phyloP scores from a whole-genome alignment of 2,113 vertebrate species.

The Manacus vitellinus region DNA sequence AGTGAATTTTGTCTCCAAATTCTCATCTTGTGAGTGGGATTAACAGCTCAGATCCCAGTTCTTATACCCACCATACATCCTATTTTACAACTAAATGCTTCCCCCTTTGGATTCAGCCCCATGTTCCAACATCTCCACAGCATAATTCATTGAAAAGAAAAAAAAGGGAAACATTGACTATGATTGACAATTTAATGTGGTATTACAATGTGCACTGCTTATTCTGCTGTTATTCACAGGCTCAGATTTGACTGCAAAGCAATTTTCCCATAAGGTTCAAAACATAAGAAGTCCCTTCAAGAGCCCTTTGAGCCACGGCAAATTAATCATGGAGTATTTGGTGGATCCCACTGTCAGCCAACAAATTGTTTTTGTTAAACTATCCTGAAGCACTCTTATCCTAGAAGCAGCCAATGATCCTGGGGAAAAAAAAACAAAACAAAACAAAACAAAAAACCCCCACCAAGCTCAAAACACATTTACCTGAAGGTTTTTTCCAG shows the following conservation, averaged over 20 bases:
- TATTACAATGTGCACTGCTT: background rate
- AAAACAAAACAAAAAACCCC: too few relatives aligned
- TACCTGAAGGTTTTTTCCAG: background rate
- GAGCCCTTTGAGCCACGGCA: background rate
- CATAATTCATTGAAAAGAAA: background rate
- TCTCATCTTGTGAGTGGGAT: background rate
- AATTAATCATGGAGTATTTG: background rate
- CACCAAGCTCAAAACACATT: background rate
- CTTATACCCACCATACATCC: background rate
- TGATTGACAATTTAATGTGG: conserved; percentile 9
- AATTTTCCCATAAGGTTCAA: background rate
- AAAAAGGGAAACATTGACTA: background rate
- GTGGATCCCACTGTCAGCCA: background rate
- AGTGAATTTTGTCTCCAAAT: background rate
- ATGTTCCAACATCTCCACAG: background rate
- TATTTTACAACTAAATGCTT: background rate
- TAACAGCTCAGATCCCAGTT: background rate
- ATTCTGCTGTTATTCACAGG: background rate
- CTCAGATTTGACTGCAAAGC: conserved; percentile 1
- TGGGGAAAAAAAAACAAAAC: background rate
- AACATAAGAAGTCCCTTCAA: background rate
- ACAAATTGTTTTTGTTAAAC: background rate
- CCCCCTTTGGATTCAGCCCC: background rate
- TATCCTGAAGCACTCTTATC: background rate
- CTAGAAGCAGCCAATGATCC: background rate